Conservation (phyloP, 2,888 invertebrate genomes). For the Ecdyonurus torrentis region DNA sequence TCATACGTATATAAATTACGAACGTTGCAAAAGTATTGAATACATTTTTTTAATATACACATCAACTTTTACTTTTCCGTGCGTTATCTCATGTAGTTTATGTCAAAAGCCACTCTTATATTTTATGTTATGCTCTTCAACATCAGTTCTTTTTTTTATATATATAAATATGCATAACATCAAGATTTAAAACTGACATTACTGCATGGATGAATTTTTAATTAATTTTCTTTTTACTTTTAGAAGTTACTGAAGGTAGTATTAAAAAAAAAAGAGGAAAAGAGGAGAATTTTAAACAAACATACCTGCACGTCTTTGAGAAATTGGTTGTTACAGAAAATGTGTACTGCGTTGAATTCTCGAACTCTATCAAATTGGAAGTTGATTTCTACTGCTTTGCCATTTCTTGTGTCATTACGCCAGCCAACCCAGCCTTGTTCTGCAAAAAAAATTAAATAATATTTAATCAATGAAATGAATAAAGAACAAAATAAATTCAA, state of each 20-base stretch:
- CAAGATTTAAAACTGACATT: not conserved
- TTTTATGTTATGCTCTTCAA: too few species aligned
- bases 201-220: too few species aligned
- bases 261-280: too few species aligned
- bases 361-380: slow-evolving; percentile 77
- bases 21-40: not conserved
- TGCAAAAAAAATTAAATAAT: slow-evolving; percentile 17
- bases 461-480: too few species aligned
- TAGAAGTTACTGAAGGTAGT: too few species aligned
- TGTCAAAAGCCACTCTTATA: too few species aligned
- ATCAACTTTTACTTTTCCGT: too few species aligned
- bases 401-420: slow-evolving; percentile 55
- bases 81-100: not conserved
- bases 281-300: too few species aligned
- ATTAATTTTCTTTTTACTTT: too few species aligned
- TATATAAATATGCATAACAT: too few species aligned
- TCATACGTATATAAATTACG: not conserved
- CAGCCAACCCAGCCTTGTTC: slow-evolving; percentile 83
- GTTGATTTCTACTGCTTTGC: slow-evolving; percentile 44
- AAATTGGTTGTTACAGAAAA: slow-evolving; percentile 74
- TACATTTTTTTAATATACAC: not conserved
- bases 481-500: too few species aligned
- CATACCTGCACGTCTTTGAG: slow-evolving; percentile 64
- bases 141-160: not conserved
- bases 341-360: slow-evolving; percentile 66